phyloP scores from a whole-genome alignment of 2,113 vertebrate species.

The Otocyon megalotis region DNA sequence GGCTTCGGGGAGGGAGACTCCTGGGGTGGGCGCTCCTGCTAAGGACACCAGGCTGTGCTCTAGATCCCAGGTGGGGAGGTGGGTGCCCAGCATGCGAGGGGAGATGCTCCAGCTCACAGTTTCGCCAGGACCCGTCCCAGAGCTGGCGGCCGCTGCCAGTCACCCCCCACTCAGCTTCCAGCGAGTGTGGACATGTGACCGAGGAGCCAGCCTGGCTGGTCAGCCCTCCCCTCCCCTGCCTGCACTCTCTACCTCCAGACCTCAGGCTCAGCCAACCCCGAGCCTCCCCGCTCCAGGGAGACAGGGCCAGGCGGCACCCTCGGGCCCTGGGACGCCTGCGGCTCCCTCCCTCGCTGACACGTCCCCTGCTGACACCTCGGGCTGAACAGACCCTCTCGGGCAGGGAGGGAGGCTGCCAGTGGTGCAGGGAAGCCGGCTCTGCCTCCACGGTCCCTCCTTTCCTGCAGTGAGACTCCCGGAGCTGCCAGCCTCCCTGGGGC shows the following conservation, averaged over 20 bases:
- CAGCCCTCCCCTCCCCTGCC: neutral
- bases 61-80: too few species aligned
- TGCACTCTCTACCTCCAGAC: neutral
- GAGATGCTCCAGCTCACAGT: neutral
- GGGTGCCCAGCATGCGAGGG: neutral
- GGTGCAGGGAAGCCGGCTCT: neutral
- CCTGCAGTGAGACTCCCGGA: neutral
- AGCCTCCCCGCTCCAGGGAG: neutral
- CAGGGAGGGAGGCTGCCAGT: neutral
- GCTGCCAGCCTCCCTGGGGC: neutral
- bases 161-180: neutral
- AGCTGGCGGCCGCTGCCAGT: neutral
- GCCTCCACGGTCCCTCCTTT: neutral
- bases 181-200: neutral
- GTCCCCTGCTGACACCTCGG: too few species aligned
- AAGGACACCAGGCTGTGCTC: neutral
- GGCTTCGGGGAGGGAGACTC: neutral
- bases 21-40: neutral
- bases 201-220: neutral
- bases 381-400: neutral
- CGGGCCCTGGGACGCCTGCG: fast-evolving
- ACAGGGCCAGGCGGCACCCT: neutral
- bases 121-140: neutral
- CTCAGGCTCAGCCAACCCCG: neutral
- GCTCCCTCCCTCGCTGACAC: neutral